Percentiles rank a stretch among this genome's conserved stretches.
phyloP scores from a whole-genome alignment of 2,888 invertebrate genomes.

The Zootermopsis nevadensis region DNA sequence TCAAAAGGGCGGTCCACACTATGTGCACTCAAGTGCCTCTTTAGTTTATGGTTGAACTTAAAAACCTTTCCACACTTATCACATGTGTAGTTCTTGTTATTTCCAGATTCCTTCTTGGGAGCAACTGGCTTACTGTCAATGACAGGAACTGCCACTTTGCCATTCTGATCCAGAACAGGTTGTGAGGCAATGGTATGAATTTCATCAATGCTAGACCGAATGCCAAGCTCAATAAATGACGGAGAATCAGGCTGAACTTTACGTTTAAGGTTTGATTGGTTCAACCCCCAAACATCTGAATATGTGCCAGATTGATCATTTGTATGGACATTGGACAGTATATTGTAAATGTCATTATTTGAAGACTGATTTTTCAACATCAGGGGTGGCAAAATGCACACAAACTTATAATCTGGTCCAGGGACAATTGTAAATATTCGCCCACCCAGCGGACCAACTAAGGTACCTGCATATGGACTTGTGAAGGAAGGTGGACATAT shows the following conservation, averaged over 20 bases:
- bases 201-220: background rate
- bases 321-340: background rate
- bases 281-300: background rate
- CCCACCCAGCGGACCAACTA: background rate
- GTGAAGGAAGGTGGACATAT: background rate
- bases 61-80: conserved; percentile 57
- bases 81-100: conserved; percentile 51
- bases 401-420: background rate
- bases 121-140: background rate
- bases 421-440: background rate
- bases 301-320: background rate
- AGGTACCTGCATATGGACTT: background rate
- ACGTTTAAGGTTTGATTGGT: background rate
- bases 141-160: background rate
- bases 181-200: background rate
- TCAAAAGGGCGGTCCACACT: conserved; percentile 48
- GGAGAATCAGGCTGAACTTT: background rate
- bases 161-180: background rate
- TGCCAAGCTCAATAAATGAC: background rate
- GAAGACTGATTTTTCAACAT: background rate
- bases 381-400: background rate
- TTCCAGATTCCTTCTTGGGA: background rate
- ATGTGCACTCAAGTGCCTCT: conserved; percentile 49
- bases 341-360: background rate
- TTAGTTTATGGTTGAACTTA: conserved; percentile 46